A percentile compares a stretch with the other conserved stretches of the same genome.
Evolutionary conservation across 2,113 vertebrate genomes (phyloP).

Genomic region (Tringa solitaria): DNA sequence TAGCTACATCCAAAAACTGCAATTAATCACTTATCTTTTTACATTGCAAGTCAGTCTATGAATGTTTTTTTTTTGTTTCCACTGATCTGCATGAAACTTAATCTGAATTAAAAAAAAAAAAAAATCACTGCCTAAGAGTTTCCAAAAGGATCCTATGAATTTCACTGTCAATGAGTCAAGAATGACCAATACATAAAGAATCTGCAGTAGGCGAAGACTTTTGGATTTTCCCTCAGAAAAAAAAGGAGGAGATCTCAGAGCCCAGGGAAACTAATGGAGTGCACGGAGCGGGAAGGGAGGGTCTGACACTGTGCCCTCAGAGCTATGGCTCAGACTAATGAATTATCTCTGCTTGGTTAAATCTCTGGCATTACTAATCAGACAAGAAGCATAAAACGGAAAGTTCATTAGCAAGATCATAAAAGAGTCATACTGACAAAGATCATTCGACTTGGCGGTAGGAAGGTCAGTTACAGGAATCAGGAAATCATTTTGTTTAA

Average conservation of each 20-base stretch:
- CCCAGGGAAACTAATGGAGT: neutral
- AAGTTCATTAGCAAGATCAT: constrained; percentile 61
- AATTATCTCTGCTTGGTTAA: constrained; percentile 62
- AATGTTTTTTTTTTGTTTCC: neutral
- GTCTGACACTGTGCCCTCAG: constrained; percentile 25
- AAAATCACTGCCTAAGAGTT: neutral
- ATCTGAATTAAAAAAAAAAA: neutral
- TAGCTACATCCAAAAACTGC: neutral
- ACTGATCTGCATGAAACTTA: neutral
- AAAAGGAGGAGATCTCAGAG: neutral
- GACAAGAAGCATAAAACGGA: constrained; percentile 57
- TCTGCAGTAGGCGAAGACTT: neutral
- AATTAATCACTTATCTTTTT: neutral
- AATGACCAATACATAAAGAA: neutral
- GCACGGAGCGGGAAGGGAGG: neutral
- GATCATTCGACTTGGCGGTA: neutral
- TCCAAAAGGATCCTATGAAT: neutral
- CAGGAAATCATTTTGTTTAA: neutral
- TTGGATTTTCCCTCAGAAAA: neutral
- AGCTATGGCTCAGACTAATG: constrained; percentile 41
- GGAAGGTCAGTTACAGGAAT: constrained; percentile 31
- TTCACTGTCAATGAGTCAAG: neutral
- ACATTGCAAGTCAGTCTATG: neutral
- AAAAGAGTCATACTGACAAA: constrained; percentile 48
- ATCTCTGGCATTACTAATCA: constrained; percentile 61